These are phyloP conservation scores for Deilephila elpenor DNA, from an alignment of 2,888 invertebrate species.

Conservation along the genomic window DNA sequence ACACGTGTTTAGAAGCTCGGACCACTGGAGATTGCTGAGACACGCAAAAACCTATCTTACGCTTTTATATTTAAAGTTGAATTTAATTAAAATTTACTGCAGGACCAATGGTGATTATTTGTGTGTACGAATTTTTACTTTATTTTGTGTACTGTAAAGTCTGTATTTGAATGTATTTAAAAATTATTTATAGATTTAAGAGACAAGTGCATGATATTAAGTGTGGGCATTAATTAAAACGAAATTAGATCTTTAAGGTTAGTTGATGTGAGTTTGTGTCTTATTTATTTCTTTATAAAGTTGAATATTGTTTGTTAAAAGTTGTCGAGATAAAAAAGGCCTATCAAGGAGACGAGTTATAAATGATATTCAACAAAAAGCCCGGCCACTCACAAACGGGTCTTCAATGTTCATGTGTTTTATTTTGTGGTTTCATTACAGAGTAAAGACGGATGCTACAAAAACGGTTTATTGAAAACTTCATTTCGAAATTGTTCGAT, in stretches of 20 bases:
- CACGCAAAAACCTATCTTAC: background rate
- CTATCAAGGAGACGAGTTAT: constrained; percentile 24
- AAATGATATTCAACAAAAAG: constrained; percentile 38
- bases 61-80: background rate
- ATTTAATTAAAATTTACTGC: background rate
- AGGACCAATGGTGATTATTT: background rate
- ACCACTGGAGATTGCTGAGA: background rate
- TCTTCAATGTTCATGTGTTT: background rate
- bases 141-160: background rate
- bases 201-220: constrained; percentile 58
- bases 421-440: constrained; percentile 9
- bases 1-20: constrained; percentile 39
- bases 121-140: background rate
- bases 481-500: background rate
- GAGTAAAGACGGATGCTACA: background rate
- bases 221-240: constrained; percentile 58
- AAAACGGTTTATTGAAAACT: constrained; percentile 13
- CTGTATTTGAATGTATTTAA: background rate
- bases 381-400: background rate
- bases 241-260: constrained; percentile 47
- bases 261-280: constrained; percentile 4
- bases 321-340: constrained; percentile 10
- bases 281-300: background rate
- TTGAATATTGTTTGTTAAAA: background rate
- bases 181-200: constrained; percentile 42